Conservation (phyloP, 2,113 vertebrate species). For the Maccullochella peelii region DNA sequence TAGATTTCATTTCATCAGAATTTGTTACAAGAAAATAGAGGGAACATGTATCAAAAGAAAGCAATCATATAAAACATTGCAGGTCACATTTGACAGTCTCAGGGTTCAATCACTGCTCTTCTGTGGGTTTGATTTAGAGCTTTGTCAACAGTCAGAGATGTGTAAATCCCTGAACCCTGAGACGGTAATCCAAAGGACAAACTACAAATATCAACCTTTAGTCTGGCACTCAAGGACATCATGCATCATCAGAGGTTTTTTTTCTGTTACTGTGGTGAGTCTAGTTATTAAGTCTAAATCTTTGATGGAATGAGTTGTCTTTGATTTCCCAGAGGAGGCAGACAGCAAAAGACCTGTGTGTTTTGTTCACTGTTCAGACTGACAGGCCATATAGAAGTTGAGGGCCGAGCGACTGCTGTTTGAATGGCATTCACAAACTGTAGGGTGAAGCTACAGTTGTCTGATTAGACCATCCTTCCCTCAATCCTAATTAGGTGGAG, state of each 20-base stretch:
- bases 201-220: slow-evolving; percentile 35
- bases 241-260: slow-evolving; percentile 4
- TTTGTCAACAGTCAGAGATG: slow-evolving; percentile 55
- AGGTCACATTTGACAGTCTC: slow-evolving; percentile 25
- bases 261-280: background rate
- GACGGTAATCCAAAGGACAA: slow-evolving; percentile 50
- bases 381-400: slow-evolving; percentile 29
- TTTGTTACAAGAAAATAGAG: slow-evolving; percentile 4
- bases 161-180: slow-evolving; percentile 46
- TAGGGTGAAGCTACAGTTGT: slow-evolving; percentile 47
- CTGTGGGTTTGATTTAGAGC: slow-evolving; percentile 54
- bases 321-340: slow-evolving; percentile 28
- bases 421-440: slow-evolving; percentile 30
- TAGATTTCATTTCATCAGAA: background rate
- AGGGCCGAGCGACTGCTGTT: slow-evolving; percentile 13
- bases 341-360: background rate
- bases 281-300: slow-evolving; percentile 21
- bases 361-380: slow-evolving; percentile 11
- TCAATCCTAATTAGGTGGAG: slow-evolving; percentile 62
- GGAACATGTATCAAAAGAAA: background rate
- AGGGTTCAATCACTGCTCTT: slow-evolving; percentile 50
- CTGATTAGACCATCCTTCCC: slow-evolving; percentile 61
- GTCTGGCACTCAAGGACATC: slow-evolving; percentile 34
- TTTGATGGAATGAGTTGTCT: slow-evolving; percentile 39
- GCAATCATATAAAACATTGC: slow-evolving; percentile 40